Evolutionary conservation across 2,113 vertebrate species (phyloP).

Genomic region (Tympanuchus pallidicinctus): DNA sequence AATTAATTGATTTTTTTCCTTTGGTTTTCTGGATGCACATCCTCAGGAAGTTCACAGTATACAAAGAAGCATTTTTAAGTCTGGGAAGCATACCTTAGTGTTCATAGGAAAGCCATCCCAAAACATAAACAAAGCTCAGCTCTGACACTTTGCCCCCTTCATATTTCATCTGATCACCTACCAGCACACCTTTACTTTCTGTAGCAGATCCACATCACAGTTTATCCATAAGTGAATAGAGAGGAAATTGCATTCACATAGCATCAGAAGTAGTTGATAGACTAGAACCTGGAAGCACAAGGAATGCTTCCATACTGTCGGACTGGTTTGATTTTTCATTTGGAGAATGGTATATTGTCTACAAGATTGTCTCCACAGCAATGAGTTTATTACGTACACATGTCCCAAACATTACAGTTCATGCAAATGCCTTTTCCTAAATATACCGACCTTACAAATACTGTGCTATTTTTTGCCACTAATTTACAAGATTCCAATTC

Average conservation of each 20-base stretch:
- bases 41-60: background rate
- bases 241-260: background rate
- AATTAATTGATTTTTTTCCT: background rate
- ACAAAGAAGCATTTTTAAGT: background rate
- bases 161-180: background rate
- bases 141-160: background rate
- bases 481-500: conserved; percentile 3
- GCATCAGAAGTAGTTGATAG: background rate
- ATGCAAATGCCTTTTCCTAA: background rate
- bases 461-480: background rate
- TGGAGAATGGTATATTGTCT: background rate
- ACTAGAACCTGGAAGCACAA: background rate
- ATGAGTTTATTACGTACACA: background rate
- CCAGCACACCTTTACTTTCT: background rate
- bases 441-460: background rate
- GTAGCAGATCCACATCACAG: background rate
- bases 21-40: background rate
- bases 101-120: background rate
- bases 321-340: background rate
- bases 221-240: background rate
- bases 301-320: background rate
- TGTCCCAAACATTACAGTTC: background rate
- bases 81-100: background rate
- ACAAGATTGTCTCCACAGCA: background rate
- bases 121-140: background rate